Evolutionary conservation across 2,797 vertebrate species (phyloP).

Genomic region (Ctenosaura bakeri): DNA sequence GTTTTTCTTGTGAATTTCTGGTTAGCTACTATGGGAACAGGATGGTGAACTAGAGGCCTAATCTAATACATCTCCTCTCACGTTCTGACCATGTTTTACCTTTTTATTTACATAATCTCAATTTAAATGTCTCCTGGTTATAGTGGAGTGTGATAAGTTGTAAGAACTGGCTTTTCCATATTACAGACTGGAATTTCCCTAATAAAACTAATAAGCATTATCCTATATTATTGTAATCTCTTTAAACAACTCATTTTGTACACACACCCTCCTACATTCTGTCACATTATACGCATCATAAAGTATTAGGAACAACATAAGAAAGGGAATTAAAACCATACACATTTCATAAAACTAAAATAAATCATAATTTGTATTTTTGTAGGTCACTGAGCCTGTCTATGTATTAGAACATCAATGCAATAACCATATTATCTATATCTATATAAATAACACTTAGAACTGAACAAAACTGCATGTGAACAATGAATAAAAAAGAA

Average conservation of each 20-base stretch:
- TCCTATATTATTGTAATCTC: background rate
- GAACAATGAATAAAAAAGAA: background rate
- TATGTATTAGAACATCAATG: background rate
- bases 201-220: background rate
- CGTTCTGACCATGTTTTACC: background rate
- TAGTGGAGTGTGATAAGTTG: background rate
- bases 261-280: background rate
- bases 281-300: background rate
- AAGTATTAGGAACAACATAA: background rate
- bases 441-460: constrained; percentile 11
- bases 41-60: background rate
- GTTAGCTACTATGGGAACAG: background rate
- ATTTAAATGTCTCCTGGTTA: background rate
- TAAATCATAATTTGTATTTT: background rate
- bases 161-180: background rate
- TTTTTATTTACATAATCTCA: background rate
- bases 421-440: background rate
- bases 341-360: background rate
- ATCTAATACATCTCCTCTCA: background rate
- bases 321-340: background rate
- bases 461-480: background rate
- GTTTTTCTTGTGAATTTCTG: background rate
- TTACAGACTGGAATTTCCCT: background rate
- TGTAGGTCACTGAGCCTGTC: background rate
- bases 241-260: background rate